Conservation (phyloP, 1,140 invertebrate genomes). For the Diplogasteroides magnus region DNA sequence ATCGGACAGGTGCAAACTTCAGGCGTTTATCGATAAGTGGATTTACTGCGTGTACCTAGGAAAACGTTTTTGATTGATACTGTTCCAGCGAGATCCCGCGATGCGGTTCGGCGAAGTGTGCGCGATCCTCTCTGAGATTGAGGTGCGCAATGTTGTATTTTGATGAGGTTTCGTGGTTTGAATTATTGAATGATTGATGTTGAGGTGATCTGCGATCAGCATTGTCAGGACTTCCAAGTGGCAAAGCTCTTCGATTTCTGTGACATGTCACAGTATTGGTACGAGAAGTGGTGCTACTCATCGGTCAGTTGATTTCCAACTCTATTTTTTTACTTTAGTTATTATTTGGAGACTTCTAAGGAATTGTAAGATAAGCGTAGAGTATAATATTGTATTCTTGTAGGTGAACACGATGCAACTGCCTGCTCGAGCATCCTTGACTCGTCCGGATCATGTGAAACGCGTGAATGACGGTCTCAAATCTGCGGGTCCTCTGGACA, state of each 20-base stretch:
- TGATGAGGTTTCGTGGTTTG: not conserved
- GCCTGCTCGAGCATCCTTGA: not conserved
- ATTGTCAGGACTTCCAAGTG: conserved; percentile 30
- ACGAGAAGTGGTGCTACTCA: conserved; percentile 22
- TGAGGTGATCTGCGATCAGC: conserved; percentile 22
- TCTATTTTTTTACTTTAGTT: no score
- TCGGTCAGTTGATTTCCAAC: not conserved
- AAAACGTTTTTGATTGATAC: not conserved
- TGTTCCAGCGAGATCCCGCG: not conserved
- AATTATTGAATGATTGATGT: not conserved
- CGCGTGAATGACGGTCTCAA: no score
- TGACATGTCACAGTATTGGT: conserved; percentile 28
- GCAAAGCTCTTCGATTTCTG: conserved; percentile 30
- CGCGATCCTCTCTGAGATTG: not conserved
- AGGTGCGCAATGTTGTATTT: not conserved
- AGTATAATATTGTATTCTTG: no score
- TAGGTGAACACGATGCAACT: not conserved
- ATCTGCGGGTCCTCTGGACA: no score
- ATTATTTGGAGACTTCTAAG: no score
- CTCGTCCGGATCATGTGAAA: no score
- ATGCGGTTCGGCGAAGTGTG: not conserved
- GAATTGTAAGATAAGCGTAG: no score
- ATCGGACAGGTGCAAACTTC: not conserved
- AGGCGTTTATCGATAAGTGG: no score
- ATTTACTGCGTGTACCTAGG: no score